Conservation (phyloP, 2,797 vertebrate genomes). For the Anguilla pacifica region DNA sequence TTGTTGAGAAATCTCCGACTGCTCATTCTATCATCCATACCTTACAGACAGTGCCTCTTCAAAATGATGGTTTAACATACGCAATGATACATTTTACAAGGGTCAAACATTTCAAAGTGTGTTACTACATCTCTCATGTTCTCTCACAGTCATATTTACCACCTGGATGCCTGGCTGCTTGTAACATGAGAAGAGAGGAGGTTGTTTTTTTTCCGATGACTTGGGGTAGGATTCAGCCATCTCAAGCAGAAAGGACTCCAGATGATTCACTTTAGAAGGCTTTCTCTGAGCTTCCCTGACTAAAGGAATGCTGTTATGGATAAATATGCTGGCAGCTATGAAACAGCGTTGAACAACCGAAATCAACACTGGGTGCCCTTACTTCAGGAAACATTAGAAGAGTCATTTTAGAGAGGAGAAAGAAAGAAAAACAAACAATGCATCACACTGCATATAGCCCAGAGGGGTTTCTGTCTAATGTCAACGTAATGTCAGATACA, state of each 20-base stretch:
- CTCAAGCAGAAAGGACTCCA: conserved; percentile 48
- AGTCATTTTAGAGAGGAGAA: conserved; percentile 57
- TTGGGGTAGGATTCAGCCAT: background rate
- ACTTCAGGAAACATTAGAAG: conserved; percentile 65
- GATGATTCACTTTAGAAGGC: conserved; percentile 59
- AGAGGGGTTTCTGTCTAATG: conserved; percentile 74
- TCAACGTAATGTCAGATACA: conserved; percentile 60
- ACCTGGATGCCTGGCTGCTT: background rate
- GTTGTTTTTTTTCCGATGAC: conserved; percentile 10
- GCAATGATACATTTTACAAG: conserved; percentile 2
- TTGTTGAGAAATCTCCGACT: background rate
- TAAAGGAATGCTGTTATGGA: conserved; percentile 70
- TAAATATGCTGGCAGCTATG: conserved; percentile 72
- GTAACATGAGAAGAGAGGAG: background rate
- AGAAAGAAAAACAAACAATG: conserved; percentile 66
- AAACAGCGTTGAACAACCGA: conserved; percentile 70
- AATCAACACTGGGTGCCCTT: conserved; percentile 66
- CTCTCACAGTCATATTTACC: background rate
- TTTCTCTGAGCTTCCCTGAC: conserved; percentile 62
- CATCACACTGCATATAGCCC: conserved; percentile 59
- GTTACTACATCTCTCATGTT: background rate
- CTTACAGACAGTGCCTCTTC: background rate
- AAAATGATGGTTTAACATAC: background rate
- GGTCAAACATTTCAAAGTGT: background rate
- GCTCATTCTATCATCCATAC: background rate